Evolutionary conservation across 2,888 invertebrate species (phyloP).

Genomic region (Patella ulyssiponensis): DNA sequence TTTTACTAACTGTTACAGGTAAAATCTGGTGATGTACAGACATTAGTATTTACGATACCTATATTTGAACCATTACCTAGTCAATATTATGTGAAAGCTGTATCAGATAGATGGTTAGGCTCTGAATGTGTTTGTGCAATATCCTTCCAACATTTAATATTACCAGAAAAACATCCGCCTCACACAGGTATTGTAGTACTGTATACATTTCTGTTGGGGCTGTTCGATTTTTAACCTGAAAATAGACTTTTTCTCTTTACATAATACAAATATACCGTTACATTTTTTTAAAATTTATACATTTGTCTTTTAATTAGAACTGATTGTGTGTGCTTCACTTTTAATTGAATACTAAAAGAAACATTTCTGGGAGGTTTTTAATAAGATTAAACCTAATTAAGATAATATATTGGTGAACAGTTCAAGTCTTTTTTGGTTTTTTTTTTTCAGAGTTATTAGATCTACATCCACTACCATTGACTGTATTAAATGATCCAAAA

Average conservation of each 20-base stretch:
- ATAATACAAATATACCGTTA: not conserved
- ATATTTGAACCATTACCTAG: conserved; percentile 87
- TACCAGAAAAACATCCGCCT: conserved; percentile 92
- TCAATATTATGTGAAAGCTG: conserved; percentile 90
- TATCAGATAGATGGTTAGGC: conserved; percentile 88
- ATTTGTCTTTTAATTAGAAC: too few species aligned
- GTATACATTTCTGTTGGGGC: not conserved
- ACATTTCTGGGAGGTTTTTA: too few species aligned
- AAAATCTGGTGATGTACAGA: conserved; percentile 82
- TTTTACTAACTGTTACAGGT: conserved; percentile 75
- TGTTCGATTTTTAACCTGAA: not conserved
- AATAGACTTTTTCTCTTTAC: not conserved
- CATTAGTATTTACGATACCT: conserved; percentile 95
- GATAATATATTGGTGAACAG: not conserved
- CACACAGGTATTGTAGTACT: conserved; percentile 80
- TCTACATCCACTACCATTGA: conserved; percentile 89
- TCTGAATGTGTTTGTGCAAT: conserved; percentile 75
- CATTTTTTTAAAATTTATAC: too few species aligned
- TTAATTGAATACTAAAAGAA: not conserved
- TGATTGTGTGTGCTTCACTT: not conserved
- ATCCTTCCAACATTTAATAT: conserved; percentile 86
- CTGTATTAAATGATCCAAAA: conserved; percentile 82
- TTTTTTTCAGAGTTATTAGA: conserved; percentile 83
- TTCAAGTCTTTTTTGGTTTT: conserved; percentile 16
- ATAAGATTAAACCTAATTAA: not conserved